Base-by-base conservation (phyloP, 2,888 invertebrate species). In the Ectobius pallidus region DNA sequence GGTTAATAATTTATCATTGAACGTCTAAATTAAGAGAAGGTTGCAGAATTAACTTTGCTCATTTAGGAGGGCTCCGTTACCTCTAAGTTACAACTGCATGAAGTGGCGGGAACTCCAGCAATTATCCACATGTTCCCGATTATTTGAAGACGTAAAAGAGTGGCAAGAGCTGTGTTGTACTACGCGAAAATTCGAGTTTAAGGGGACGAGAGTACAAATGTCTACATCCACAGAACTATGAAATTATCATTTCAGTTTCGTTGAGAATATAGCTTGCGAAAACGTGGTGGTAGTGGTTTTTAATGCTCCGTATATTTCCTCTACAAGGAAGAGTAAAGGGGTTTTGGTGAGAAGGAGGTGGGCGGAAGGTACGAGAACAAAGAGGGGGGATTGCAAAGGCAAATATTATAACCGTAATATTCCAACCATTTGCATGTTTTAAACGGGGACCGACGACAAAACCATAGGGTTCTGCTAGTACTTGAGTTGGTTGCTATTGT, bases 401-500 rank as follows among this genome's bases (percentile, higher is more conserved):
- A 73, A 71, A 52, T 44, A 55, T 30, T 52, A 68, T 67, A 52
- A 61, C 70, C 69, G 62, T 65, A 72, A 74, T 74, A 74, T 75
- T 73, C 74, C 73, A 44, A 69, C 61, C 70, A 75, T 75, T 75
- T 75, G 74, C 74, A 75, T 75, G 74, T 70, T 73, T 75, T 75
- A 73, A 72, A 69, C 55, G 52, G 58, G 22, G 58, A 39, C 65
- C 71, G 58, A 70, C 74, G 74, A 74, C 74, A 65, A 71, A 72
- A 74, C 74, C 74, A 72, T 72, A 69, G 72, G 68, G 72, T 69
- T 65, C 22, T 44, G 22, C 14, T 39, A 42, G 44, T 65, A n/a
- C 30, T 46, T 30, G 30, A 58, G 32, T 32, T n/a, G 2, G 25
- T 52, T 11, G 52, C 7, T 14, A 39, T 39, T 39, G 39, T 46